Conservation (phyloP, 2,888 invertebrate species). For the Apamea anceps region DNA sequence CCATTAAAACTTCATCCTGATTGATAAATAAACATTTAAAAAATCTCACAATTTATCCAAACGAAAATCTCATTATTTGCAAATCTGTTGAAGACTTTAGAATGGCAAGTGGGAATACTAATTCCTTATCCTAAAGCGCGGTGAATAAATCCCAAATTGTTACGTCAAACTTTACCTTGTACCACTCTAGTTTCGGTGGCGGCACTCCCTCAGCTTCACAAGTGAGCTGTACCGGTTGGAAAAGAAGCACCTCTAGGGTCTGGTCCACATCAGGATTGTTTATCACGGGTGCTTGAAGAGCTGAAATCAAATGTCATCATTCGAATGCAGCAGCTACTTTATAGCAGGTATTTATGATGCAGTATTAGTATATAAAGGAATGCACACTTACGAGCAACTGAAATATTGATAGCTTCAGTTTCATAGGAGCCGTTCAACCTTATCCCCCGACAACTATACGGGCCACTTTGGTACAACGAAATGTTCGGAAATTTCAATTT, state of each 20-base stretch:
- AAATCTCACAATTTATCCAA: background rate
- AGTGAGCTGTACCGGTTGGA: slow-evolving; percentile 78
- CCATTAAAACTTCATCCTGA: slow-evolving; percentile 63
- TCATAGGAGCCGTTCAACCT: slow-evolving; percentile 63
- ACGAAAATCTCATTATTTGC: background rate
- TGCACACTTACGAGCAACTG: slow-evolving; percentile 76
- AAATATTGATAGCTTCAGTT: slow-evolving; percentile 70
- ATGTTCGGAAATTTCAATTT: slow-evolving; percentile 76
- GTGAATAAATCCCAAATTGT: background rate
- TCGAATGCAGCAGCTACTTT: background rate
- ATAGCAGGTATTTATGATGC: background rate
- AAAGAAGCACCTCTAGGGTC: slow-evolving; percentile 70
- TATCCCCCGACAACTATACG: slow-evolving; percentile 77
- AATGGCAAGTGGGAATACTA: background rate
- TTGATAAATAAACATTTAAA: slow-evolving; percentile 15
- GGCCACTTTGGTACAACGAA: slow-evolving; percentile 73
- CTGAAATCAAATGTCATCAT: slow-evolving; percentile 63
- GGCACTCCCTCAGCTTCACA: slow-evolving; percentile 91
- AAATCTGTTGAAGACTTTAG: background rate
- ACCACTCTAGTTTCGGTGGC: slow-evolving; percentile 92
- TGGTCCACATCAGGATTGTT: slow-evolving; percentile 67
- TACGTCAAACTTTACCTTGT: slow-evolving; percentile 89
- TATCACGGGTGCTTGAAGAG: slow-evolving; percentile 70
- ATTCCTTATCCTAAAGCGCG: background rate
- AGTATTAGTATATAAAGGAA: background rate